phyloP scores from a whole-genome alignment of 1,140 invertebrate genomes.

The Apocrypta bakeri region DNA sequence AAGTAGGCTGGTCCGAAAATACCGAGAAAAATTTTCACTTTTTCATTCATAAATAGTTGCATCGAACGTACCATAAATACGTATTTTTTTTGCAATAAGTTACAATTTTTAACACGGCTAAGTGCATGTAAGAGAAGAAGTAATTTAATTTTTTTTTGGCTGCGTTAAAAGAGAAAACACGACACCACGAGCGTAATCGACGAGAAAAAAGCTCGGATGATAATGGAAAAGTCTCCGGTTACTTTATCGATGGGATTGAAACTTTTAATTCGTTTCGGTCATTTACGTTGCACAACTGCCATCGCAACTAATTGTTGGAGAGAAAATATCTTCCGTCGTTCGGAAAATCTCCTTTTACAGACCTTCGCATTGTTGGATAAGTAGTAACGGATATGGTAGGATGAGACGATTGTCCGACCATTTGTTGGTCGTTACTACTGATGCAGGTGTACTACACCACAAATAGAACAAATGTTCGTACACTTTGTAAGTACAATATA shows the following conservation, averaged over 20 bases:
- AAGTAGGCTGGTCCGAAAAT: constrained; percentile 33
- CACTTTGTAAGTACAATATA: background rate
- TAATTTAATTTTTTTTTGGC: no score
- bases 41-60: constrained; percentile 21
- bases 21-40: constrained; percentile 15
- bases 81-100: background rate
- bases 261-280: background rate
- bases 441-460: background rate
- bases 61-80: background rate
- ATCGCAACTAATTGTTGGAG: background rate
- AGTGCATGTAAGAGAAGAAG: no score
- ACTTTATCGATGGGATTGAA: background rate
- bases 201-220: background rate
- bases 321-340: background rate
- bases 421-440: background rate
- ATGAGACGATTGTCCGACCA: background rate
- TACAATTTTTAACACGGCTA: no score
- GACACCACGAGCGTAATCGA: no score
- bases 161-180: background rate
- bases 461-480: no score
- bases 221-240: background rate
- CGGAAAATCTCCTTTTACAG: background rate
- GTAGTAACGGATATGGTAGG: background rate
- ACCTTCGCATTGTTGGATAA: background rate
- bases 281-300: background rate